Conservation (phyloP, 2,113 vertebrate genomes). For the Cricetomys ansorgei region DNA sequence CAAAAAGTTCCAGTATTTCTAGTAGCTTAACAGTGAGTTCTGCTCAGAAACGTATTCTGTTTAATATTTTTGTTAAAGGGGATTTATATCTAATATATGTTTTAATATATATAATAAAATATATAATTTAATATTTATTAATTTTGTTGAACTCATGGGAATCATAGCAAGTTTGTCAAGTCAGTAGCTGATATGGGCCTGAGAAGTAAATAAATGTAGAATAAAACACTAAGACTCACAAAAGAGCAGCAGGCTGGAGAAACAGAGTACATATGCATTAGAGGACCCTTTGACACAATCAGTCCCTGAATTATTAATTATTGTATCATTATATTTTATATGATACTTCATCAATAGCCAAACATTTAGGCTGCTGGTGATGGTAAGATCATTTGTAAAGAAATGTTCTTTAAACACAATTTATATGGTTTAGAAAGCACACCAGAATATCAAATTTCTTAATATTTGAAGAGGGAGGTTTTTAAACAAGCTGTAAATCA, state of each 20-base stretch:
- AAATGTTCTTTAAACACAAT: neutral
- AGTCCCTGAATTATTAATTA: conserved; percentile 60
- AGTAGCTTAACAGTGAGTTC: conserved; percentile 12
- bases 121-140: too few species aligned
- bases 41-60: neutral
- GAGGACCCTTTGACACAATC: conserved; percentile 9
- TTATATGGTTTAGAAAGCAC: conserved; percentile 6
- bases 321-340: neutral
- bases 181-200: conserved; percentile 19
- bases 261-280: neutral
- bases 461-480: neutral
- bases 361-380: conserved; percentile 25
- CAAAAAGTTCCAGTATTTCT: conserved; percentile 54
- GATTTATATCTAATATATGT: too few species aligned
- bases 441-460: neutral
- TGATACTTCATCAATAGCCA: neutral
- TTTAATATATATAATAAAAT: too few species aligned
- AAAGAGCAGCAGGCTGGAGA: neutral
- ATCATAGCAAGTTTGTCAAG: conserved; percentile 1
- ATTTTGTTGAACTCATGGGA: conserved; percentile 10
- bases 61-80: conserved; percentile 63
- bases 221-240: conserved; percentile 17
- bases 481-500: conserved; percentile 33
- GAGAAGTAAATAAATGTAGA: conserved; percentile 4
- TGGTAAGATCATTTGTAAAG: neutral